Base-by-base conservation (phyloP, 2,113 vertebrate genomes). In the Nettapus auritus region DNA sequence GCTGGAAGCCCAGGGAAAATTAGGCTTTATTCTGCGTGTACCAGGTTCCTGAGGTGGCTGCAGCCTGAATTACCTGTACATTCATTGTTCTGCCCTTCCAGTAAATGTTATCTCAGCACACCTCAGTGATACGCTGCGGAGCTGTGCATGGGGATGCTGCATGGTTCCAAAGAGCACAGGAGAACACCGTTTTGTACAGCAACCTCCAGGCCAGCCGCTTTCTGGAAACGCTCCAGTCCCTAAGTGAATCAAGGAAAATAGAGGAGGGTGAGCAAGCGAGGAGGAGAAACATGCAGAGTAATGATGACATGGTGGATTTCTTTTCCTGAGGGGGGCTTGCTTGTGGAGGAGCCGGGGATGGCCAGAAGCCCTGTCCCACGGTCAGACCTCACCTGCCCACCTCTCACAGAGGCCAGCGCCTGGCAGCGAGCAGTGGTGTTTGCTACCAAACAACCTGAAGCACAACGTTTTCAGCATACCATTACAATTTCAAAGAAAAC, bases 391-490 rank as follows among this genome's bases (percentile, higher is more conserved):
- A 60, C 73, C 48, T 53, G 67, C 62, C 36, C 23, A 11, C 56
- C 59, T 50, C 26, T 28, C 50, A 29, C 28, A 73, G 66, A 40
- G 22, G 67, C 12, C 40, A 44, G 40, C n/a, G 66, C 52, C 66
- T 82, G 81, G 71, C 66, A 0, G 4, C 64, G 84, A 78, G 13
- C 57, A 56, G 15, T 40, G 44, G 15, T 40, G 44, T 71, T 36
- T 31, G 4, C 50, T 79, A 85, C 73, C 60, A 95, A 96, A 70
- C 68, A 90, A 93, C 93, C 75, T 33, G 92, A 90, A 79, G 50
- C 60, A 81, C 93, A 73, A 90, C 90, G 73, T 85, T 86, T 90
- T 94, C 91, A 92, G 86, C 96, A 89, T 96, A 79, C 67, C 44
- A 86, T 94, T 94, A 88, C 53, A 78, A 71, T 95, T 83, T 67